These are phyloP conservation scores for Paracentrotus lividus DNA, from an alignment of 53 echinoderm and acorn worm species.

Conservation along the genomic window DNA sequence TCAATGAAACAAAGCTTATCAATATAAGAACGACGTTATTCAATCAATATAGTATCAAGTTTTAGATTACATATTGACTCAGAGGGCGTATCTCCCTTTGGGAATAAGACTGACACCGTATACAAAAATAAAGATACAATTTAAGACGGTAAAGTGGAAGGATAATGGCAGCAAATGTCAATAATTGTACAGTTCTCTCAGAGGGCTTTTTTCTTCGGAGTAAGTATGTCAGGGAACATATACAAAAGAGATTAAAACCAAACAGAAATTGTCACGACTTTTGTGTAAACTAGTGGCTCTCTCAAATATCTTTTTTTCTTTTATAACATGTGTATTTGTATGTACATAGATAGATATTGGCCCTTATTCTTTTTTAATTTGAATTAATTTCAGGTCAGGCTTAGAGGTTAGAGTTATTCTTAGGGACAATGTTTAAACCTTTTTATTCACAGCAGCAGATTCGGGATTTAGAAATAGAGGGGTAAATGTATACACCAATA, in stretches of 20 bases:
- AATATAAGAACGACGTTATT: too few relatives aligned
- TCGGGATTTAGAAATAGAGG: too few relatives aligned
- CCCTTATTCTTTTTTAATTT: not conserved
- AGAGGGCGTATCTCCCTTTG: not conserved
- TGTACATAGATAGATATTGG: not conserved
- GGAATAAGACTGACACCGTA: not conserved
- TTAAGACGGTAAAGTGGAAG: slow-evolving; percentile 24
- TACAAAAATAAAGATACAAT: slow-evolving; percentile 39
- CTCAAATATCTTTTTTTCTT: not conserved
- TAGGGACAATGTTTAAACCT: not conserved
- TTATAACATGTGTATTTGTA: not conserved
- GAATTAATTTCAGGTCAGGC: not conserved
- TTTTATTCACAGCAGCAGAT: too few relatives aligned
- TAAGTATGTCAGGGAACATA: slow-evolving; percentile 6
- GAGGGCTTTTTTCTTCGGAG: not conserved
- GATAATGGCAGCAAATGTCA: not conserved
- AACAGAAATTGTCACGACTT: slow-evolving; percentile 41
- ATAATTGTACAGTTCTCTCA: not conserved
- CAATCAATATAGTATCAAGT: slow-evolving; percentile 27
- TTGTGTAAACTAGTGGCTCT: too few relatives aligned
- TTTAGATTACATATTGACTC: slow-evolving; percentile 22
- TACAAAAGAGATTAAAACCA: slow-evolving; percentile 26
- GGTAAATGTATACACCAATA: too few relatives aligned
- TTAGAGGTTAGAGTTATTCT: not conserved
- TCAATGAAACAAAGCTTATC: too few relatives aligned